These are phyloP conservation scores for Lepus timidus DNA, from an alignment of 2,113 vertebrate species.

Conservation along the genomic window DNA sequence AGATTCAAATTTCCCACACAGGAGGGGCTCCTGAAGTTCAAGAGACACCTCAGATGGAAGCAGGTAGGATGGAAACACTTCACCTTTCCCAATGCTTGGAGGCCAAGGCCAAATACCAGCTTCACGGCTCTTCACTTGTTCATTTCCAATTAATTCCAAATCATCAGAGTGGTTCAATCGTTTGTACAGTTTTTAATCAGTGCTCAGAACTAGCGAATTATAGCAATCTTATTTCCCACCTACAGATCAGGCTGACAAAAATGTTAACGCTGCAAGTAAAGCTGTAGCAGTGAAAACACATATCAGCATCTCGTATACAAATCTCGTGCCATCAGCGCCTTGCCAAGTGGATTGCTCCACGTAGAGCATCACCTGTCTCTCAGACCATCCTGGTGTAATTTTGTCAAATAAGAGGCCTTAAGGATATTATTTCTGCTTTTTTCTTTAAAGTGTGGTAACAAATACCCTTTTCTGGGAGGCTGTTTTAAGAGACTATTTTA, in stretches of 20 bases:
- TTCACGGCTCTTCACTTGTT: constrained; percentile 73
- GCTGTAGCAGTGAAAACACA: neutral
- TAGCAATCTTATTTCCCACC: constrained; percentile 44
- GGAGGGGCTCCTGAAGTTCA: constrained; percentile 74
- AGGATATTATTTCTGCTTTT: constrained; percentile 31
- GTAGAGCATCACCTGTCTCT: neutral
- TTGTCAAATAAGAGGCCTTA: constrained; percentile 29
- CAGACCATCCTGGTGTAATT: neutral
- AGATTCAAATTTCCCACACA: constrained; percentile 75
- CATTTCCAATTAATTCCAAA: constrained; percentile 66
- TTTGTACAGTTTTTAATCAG: constrained; percentile 38
- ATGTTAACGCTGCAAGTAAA: neutral
- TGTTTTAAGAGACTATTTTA: constrained; percentile 47
- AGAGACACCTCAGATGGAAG: constrained; percentile 60
- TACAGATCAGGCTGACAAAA: constrained; percentile 64
- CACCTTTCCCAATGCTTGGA: constrained; percentile 76
- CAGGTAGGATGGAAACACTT: constrained; percentile 69
- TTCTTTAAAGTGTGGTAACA: constrained; percentile 38
- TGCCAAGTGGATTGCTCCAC: neutral
- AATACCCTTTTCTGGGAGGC: neutral
- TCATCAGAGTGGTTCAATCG: constrained; percentile 66
- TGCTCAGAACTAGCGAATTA: constrained; percentile 39
- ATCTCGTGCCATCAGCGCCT: neutral
- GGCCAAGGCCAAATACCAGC: constrained; percentile 80
- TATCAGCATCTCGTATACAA: neutral